phyloP scores from a whole-genome alignment of 2,888 invertebrate species.

The Uropetala carovei region DNA sequence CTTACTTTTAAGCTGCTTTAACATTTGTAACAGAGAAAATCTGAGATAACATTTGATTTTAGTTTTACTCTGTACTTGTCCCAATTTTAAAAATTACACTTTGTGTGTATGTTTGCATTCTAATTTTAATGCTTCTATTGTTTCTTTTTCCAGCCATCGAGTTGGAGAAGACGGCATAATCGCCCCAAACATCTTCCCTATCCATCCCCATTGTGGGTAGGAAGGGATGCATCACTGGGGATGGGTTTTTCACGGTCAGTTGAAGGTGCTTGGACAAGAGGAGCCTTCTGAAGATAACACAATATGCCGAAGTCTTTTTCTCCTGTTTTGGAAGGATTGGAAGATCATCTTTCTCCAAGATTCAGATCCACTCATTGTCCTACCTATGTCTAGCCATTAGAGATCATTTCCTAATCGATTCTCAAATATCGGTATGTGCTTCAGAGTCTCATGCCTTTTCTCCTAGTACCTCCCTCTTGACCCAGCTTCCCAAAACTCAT shows the following conservation, averaged over 20 bases:
- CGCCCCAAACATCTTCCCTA: slow-evolving; percentile 41
- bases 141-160: slow-evolving; percentile 77
- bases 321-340: neutral
- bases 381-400: slow-evolving; percentile 10
- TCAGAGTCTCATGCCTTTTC: slow-evolving; percentile 44
- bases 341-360: neutral
- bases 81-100: too few species aligned
- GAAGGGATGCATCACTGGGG: slow-evolving; percentile 34
- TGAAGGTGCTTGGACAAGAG: slow-evolving; percentile 55
- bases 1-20: too few species aligned
- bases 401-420: slow-evolving; percentile 33
- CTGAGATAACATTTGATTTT: too few species aligned
- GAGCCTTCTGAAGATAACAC: slow-evolving; percentile 43
- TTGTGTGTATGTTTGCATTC: neutral
- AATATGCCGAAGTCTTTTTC: neutral
- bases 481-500: slow-evolving; percentile 53
- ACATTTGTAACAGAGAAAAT: too few species aligned
- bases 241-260: slow-evolving; percentile 47
- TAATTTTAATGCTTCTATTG: slow-evolving; percentile 24
- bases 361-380: slow-evolving; percentile 34
- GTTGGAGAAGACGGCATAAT: slow-evolving; percentile 86
- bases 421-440: slow-evolving; percentile 41
- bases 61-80: too few species aligned
- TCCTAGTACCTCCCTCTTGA: slow-evolving; percentile 33
- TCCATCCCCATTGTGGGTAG: slow-evolving; percentile 32